A percentile compares a stretch with the other conserved stretches of the same genome.
phyloP scores from a whole-genome alignment of 2,113 vertebrate species.

The Melanerpes formicivorus region DNA sequence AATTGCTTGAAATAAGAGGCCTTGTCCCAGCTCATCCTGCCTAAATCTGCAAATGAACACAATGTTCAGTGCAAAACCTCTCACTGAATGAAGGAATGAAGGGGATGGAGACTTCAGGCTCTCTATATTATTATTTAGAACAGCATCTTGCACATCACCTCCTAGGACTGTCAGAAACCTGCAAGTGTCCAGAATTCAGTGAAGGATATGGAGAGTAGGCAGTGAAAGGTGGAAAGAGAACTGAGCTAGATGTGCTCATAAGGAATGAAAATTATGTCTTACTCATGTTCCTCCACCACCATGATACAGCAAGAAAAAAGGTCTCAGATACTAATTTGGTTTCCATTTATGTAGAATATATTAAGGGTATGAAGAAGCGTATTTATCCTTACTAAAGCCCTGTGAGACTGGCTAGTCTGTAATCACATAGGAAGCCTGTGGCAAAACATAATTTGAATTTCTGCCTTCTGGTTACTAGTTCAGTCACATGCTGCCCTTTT shows the following conservation, averaged over 20 bases:
- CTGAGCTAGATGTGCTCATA: background rate
- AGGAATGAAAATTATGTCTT: background rate
- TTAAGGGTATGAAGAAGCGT: background rate
- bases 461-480: background rate
- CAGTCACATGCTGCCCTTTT: background rate
- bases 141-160: background rate
- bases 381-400: constrained; percentile 4
- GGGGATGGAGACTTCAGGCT: background rate
- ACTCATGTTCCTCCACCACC: background rate
- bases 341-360: background rate
- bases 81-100: background rate
- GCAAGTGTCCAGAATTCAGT: background rate
- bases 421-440: constrained; percentile 39
- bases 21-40: background rate
- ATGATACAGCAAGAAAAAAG: background rate
- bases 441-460: constrained; percentile 17
- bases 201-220: background rate
- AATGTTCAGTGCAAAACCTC: background rate
- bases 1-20: background rate
- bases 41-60: background rate
- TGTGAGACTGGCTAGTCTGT: background rate
- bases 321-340: background rate
- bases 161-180: background rate
- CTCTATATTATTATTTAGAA: background rate
- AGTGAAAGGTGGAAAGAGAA: background rate